Percentiles rank a stretch among this genome's conserved stretches.
Evolutionary conservation across 2,113 vertebrate genomes (phyloP).

Genomic region (Peromyscus leucopus): DNA sequence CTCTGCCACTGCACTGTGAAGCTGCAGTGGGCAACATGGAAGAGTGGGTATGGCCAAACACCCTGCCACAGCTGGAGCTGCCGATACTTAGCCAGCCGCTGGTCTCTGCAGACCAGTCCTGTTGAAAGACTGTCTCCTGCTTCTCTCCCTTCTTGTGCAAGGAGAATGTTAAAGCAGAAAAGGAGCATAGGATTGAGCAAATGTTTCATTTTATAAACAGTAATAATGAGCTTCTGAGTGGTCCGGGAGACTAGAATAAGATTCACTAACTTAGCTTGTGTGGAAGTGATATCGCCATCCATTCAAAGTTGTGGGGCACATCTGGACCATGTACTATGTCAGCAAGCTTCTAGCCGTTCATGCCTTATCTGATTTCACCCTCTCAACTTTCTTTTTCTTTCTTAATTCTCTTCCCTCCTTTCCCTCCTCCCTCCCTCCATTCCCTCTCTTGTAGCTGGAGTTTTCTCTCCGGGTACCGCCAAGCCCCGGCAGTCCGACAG

Average conservation of each 20-base stretch:
- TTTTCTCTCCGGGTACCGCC: no score
- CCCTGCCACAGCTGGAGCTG: rapidly evolving
- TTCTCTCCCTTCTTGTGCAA: not conserved
- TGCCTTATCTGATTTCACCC: not conserved
- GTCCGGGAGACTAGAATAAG: not conserved
- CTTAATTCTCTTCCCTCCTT: not conserved
- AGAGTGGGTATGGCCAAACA: not conserved
- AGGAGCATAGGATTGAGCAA: no score
- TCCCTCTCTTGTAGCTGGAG: no score
- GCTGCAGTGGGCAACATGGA: not conserved
- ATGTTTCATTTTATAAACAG: not conserved
- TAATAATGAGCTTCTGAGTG: not conserved
- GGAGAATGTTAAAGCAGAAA: not conserved
- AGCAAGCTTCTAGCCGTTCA: not conserved
- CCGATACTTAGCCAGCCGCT: not conserved
- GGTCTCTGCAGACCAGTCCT: not conserved
- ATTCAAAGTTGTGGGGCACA: not conserved
- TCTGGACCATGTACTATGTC: not conserved
- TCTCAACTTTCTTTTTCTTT: not conserved
- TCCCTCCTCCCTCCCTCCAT: not conserved
- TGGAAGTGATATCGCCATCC: not conserved
- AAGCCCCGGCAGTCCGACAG: no score
- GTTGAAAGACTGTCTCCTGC: not conserved
- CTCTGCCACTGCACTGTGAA: not conserved
- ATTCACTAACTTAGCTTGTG: not conserved